Base-by-base conservation (phyloP, 1,140 invertebrate genomes). In the Drosophila aff. region DNA sequence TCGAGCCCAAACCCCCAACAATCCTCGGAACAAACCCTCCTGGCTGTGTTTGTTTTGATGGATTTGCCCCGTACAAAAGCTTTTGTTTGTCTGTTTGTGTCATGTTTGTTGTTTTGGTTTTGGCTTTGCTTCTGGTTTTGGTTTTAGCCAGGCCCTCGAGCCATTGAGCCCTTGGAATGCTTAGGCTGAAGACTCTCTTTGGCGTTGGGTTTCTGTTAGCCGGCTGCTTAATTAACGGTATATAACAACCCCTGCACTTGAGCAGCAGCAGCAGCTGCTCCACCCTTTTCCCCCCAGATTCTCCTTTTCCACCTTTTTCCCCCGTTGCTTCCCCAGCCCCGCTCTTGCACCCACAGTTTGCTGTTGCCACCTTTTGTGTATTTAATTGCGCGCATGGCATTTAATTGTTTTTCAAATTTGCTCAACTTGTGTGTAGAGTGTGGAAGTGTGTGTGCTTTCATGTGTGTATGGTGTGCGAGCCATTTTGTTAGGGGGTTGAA, bases 391-490 rank as follows among this genome's bases (percentile, higher is more conserved):
- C 86, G 82, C 86, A 91, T 91, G 86, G 86, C 82, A 91, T 91
- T 91, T 91, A 91, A 91, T 91, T 91, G 86, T 91, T 91, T 90
- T 91, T 91, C 85, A 90, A 90, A 90, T 90, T 90, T 90, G 85
- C 83, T 90, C 85, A 76, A 90, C 71, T 81, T 89, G 85, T 89
- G 85, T 89, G 82, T 82, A 87, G 79, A 81, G 82, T 81, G 50
- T 53, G 50, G 33, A 33, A 9, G 11, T 15, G 47, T 49, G 23
- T 49, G 26, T 50, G 16, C 4, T 15, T 53, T 74, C 62, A 60
- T 63, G 66, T 69, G 80, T 59, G 55, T 53, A 3, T n/a, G 31
- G 52, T 69, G 46, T 62, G 47, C 18, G 18, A 83, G 84, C 75
- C 82, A 85, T 85, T 86, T 85, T 87, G 77, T 79, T 52, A 41